Base-by-base conservation (phyloP, 2,888 invertebrate species). In the Amphiduros pacificus region DNA sequence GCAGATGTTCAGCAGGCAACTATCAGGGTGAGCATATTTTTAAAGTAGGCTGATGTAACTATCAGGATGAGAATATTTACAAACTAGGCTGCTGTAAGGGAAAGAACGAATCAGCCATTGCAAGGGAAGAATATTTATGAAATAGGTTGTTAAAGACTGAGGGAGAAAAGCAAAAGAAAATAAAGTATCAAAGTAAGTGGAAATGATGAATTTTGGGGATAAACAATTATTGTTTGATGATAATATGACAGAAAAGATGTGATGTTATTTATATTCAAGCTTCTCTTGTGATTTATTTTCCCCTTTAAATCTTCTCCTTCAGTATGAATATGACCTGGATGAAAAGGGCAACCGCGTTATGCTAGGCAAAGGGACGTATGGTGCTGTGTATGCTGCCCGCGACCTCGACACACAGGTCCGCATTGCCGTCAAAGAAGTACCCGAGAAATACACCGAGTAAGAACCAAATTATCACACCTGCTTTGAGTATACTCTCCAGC, bases 361-460 rank as follows among this genome's bases (percentile, higher is more conserved):
- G 14, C 87, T 98, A 49, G 97, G 99, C 1, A 92, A 92, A 81
- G 99, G 98, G 24, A 95, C 97, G 0, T 98, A 95, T 81, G 98
- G 98, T 9, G 87, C 91, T 0, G 97, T 98, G 5, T 98, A 91
- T 82, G 95, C 96, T 0, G 97, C 96, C 0, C 84, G 94, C 1
- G 96, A 98, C 84, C 87, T 93, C 68, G 92, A 91, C 80, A 98
- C 94, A 0, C 97, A 94, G 86, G 90, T 91, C 11, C 87, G 93
- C 64, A 96, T 99, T 71, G 99, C 99, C 2, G 93, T 98, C 22
- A 99, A 99, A 82, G 99, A 99, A 86, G 93, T 99, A 65, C 95
- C 95, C 0, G 98, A 98, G 83, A 91, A 92, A 81, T 94, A 94
- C 83, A 87, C 94, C 2, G 94, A 95, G 84, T 87, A 82, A 73